Conservation (phyloP, 1,140 invertebrate species). For the Trissolcus basalis region DNA sequence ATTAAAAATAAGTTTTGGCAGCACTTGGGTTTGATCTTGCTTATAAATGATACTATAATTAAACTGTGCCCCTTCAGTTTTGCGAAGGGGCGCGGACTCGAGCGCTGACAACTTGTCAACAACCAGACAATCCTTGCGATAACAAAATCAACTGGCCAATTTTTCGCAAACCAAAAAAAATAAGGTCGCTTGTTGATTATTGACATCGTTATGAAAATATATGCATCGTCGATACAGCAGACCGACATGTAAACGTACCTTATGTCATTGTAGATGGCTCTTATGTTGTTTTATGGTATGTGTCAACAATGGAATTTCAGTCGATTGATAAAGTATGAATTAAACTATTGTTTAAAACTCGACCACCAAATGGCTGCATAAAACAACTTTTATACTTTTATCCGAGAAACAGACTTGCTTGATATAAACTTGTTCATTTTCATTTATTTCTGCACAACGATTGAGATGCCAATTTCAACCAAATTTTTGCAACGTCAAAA, state of each 20-base stretch:
- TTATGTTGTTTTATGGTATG: conserved; percentile 14
- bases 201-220: background rate
- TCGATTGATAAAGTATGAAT: background rate
- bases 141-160: background rate
- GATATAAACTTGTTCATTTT: too few relatives aligned
- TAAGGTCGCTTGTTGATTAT: conserved; percentile 1
- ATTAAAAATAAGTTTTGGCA: conserved; percentile 32
- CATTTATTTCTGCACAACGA: too few relatives aligned
- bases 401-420: too few relatives aligned
- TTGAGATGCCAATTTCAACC: too few relatives aligned
- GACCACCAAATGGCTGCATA: too few relatives aligned
- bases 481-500: too few relatives aligned
- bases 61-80: conserved; percentile 3
- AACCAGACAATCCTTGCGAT: background rate
- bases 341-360: background rate
- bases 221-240: conserved; percentile 26
- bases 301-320: conserved; percentile 16
- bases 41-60: conserved; percentile 22
- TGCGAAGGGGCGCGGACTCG: background rate
- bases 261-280: conserved; percentile 10
- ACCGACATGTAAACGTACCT: background rate
- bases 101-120: conserved; percentile 9
- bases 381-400: too few relatives aligned
- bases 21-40: conserved; percentile 3
- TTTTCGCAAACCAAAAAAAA: too few relatives aligned